Conservation (phyloP, 2,797 vertebrate species). For the Acanthurus tractus region DNA sequence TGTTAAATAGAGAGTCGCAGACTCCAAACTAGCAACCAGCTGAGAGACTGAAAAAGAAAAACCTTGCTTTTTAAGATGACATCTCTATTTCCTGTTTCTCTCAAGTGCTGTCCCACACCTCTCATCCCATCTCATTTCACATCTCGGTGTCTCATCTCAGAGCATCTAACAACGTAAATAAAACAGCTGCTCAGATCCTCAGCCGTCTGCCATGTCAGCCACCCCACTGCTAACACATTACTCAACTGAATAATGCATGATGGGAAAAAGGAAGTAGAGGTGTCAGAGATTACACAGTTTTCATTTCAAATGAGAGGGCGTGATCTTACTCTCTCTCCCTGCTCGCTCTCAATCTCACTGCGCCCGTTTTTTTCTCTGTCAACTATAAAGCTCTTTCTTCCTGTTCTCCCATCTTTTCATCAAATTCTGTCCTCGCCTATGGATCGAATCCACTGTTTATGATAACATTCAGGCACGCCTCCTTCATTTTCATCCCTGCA, state of each 20-base stretch:
- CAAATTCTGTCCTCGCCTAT: background rate
- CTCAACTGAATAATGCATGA: constrained; percentile 74
- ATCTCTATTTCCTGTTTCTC: constrained; percentile 57
- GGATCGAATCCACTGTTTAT: background rate
- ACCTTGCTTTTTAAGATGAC: constrained; percentile 33
- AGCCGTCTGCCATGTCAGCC: constrained; percentile 54
- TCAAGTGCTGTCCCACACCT: constrained; percentile 40
- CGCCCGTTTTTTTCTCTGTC: background rate
- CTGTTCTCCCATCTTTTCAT: constrained; percentile 10
- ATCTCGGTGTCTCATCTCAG: constrained; percentile 37
- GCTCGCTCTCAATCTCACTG: constrained; percentile 5
- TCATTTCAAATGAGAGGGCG: constrained; percentile 47
- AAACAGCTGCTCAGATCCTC: constrained; percentile 60
- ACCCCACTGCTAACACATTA: constrained; percentile 52
- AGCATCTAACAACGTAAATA: constrained; percentile 56
- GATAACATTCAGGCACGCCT: background rate
- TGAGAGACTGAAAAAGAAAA: constrained; percentile 3
- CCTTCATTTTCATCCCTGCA: constrained; percentile 4
- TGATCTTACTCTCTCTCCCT: constrained; percentile 25
- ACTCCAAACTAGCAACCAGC: constrained; percentile 26
- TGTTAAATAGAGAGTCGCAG: constrained; percentile 33
- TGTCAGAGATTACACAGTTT: constrained; percentile 39
- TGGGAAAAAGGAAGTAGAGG: constrained; percentile 63
- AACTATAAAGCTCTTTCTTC: background rate
- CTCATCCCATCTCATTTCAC: constrained; percentile 55